phyloP scores from a whole-genome alignment of 2,113 vertebrate genomes.

The Corythornis cristatus region DNA sequence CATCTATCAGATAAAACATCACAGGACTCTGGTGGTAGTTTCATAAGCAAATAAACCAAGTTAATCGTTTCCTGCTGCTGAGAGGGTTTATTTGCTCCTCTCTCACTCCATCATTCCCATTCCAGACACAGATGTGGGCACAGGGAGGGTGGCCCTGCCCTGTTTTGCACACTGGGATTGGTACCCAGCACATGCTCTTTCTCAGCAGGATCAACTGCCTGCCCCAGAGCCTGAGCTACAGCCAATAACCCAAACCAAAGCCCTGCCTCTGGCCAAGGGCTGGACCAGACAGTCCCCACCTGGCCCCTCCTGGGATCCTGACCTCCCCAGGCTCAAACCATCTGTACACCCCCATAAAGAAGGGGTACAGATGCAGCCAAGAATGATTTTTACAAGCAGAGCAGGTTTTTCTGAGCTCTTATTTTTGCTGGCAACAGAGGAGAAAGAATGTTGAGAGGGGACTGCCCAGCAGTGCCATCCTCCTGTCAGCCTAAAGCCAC shows the following conservation, averaged over 20 bases:
- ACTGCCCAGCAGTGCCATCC: background rate
- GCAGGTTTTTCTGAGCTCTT: background rate
- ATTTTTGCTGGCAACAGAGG: background rate
- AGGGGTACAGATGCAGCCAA: background rate
- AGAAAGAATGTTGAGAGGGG: too few species aligned
- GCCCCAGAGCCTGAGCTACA: background rate
- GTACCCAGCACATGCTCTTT: background rate
- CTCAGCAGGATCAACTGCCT: background rate
- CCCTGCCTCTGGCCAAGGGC: background rate
- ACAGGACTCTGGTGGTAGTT: background rate
- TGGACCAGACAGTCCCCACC: background rate
- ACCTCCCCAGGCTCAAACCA: background rate
- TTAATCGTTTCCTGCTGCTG: background rate
- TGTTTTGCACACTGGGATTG: rapidly evolving
- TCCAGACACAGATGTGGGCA: background rate
- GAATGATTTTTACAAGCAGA: background rate
- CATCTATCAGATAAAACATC: background rate
- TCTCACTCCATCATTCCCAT: background rate
- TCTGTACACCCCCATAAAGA: background rate
- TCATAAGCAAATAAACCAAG: background rate
- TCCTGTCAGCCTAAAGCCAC: background rate
- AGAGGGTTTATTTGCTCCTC: background rate
- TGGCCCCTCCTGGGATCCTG: background rate
- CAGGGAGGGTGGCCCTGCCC: background rate
- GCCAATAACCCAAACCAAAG: background rate